Evolutionary conservation across 2,888 invertebrate species (phyloP).

Genomic region (Lepidocyrtoides sp.): DNA sequence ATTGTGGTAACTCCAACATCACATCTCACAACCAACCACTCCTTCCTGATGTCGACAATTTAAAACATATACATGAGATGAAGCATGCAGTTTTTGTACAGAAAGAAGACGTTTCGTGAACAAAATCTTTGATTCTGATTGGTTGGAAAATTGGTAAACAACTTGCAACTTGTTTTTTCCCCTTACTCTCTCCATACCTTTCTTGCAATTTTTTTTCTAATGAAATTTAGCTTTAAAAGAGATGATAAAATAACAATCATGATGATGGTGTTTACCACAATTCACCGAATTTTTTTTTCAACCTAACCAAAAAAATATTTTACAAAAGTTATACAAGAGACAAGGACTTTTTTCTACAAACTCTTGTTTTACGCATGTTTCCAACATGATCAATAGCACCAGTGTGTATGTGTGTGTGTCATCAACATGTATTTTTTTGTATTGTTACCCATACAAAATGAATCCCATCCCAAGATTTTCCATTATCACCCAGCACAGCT

Average conservation of each 20-base stretch:
- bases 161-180: conserved; percentile 51
- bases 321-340: background rate
- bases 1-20: conserved; percentile 24
- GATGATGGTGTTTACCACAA: background rate
- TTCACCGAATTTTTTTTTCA: conserved; percentile 2
- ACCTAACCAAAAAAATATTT: background rate
- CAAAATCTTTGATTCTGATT: conserved; percentile 15
- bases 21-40: conserved; percentile 39
- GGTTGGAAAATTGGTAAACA: conserved; percentile 42
- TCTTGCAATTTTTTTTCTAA: background rate
- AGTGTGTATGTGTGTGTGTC: background rate
- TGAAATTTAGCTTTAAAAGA: background rate
- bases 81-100: conserved; percentile 32
- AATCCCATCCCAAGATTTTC: too few species aligned
- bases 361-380: too few species aligned
- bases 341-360: background rate
- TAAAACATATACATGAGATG: background rate
- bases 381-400: conserved; percentile 6
- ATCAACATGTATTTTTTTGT: too few species aligned
- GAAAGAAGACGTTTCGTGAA: conserved; percentile 21
- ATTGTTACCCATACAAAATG: too few species aligned
- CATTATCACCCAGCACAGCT: too few species aligned
- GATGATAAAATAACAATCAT: background rate
- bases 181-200: background rate
- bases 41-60: conserved; percentile 42